Evolutionary conservation across 2,888 invertebrate species (phyloP), one percentile per base, ranked within the genome.

Genomic region (Pachydiplax longipennis): DNA sequence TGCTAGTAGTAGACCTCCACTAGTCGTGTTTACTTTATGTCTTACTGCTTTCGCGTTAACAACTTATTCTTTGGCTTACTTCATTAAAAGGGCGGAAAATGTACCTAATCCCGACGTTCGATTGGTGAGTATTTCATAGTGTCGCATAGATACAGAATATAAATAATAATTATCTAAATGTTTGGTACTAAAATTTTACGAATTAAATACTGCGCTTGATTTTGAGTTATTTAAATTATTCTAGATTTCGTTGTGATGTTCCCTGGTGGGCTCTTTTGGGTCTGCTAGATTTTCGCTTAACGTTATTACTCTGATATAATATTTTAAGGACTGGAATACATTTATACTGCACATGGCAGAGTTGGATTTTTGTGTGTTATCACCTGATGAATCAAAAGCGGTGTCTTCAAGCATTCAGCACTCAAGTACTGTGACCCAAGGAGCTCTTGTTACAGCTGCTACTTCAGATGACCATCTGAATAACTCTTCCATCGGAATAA

Each of bases 21-120:
- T 92, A 48, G 90, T 92, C 53, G 91, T 92, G 13, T 92, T 92
- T 90, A 92, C 92, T 40, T 40, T 91, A 73, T 91, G 92, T 83
- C 90, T 92, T 12, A 90, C 91, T 53, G 91, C 91, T 35, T 91
- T 92, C 90, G 91, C 92, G 25, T 35, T 92, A 31, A 91, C 91
- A n/a, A 92, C 92, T 15, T 90, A 91, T 31, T 92, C 91, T 22
- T 81, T 92, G 31, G 91, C 92, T 22, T 91, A 91, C 90, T 91
- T 91, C 90, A 91, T 92, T 25, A 81, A 91, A 22, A 81, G 91
- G 83, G 80, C 91, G 13, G 91, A 91, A 35, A 91, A 80, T 13
- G 61, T 92, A 8, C 91, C 91, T 44, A 92, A 92, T 80, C 90
- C 90, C 35, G 91, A 92, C 81, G 90, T 92, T 35, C 90, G 73